Base-by-base conservation (phyloP, 2,113 vertebrate genomes). In the Boulengeromyrus knoepffleri region DNA sequence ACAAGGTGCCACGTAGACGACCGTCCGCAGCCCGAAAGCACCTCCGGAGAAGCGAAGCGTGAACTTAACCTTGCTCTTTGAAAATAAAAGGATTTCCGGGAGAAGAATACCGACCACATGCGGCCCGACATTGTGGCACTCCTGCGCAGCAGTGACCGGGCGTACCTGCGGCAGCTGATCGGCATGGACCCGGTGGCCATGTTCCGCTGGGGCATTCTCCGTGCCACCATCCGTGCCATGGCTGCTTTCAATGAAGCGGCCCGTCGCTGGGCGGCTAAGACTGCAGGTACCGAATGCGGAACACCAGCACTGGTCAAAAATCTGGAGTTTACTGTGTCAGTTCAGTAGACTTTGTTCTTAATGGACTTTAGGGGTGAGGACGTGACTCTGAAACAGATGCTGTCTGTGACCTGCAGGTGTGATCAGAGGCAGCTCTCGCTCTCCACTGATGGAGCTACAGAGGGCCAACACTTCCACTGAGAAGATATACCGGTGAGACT, bases 101-200 rank as follows among this genome's bases (percentile, higher is more conserved):
- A 99, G 95, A 99, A 99, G 90, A 99, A 99, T 92, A 99, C 98
- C 31, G 99, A 99, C 93, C 97, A 99, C 95, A 99, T 99, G 99
- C 96, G 99, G 1, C 97, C 98, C 0, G 99, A 99, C 90, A 99
- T 99, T 0, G 98, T 99, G 86, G 98, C 98, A 0, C 95, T 99
- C 27, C 94, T 99, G n/a, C 95, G 99, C 9, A 97, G 99, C 94
- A 99, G 99, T 0, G 98, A 99, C 92, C 97, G 98, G 1, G 95
- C 97, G 0, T 99, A 97, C 0, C 97, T 99, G 88, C 97, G 99
- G 1, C 97, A 99, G 94, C 97, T 99, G 88, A 97, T 99, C 0
- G 97, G 98, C 10, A 99, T 99, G 98, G 98, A 99, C 80, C 99
- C 99, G 0, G 97, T 99, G 36, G 98, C 99, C 0, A 98, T 99